Evolutionary conservation across 2,113 vertebrate genomes (phyloP).

Genomic region (Xerus inauris): DNA sequence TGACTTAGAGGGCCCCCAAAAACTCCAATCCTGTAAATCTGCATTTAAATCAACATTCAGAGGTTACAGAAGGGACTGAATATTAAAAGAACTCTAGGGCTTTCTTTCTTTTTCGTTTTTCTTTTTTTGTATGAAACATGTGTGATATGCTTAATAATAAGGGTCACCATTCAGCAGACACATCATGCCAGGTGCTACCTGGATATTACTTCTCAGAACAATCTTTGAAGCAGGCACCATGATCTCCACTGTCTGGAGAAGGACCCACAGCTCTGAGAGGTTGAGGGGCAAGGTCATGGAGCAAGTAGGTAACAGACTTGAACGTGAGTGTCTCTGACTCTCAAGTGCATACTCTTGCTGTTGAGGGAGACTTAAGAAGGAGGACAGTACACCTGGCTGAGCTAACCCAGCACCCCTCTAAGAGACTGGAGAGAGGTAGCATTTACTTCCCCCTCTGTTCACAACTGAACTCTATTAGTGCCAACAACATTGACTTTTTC

Average conservation of each 20-base stretch:
- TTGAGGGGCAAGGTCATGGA: not conserved
- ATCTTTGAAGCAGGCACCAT: rapidly evolving
- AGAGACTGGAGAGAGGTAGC: not conserved
- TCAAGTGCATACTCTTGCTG: not conserved
- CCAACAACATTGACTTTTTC: not conserved
- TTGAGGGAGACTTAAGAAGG: not conserved
- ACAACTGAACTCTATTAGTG: not conserved
- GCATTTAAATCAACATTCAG: constrained; percentile 62
- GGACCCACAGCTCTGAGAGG: not conserved
- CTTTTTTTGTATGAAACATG: constrained; percentile 56
- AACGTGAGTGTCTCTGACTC: not conserved
- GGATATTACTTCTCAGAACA: not conserved
- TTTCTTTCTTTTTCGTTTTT: too few species aligned
- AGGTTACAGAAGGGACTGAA: constrained; percentile 40
- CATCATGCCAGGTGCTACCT: not conserved
- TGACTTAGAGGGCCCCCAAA: constrained; percentile 49
- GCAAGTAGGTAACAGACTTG: not conserved
- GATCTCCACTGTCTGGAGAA: not conserved
- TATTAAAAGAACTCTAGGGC: constrained; percentile 3
- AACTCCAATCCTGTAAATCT: constrained; percentile 52
- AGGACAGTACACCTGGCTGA: not conserved
- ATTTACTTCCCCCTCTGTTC: not conserved
- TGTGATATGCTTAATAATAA: not conserved
- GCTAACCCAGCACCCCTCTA: not conserved
- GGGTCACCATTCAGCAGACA: not conserved